Evolutionary conservation across 2,888 invertebrate genomes (phyloP).

Genomic region (Acronicta leporina): DNA sequence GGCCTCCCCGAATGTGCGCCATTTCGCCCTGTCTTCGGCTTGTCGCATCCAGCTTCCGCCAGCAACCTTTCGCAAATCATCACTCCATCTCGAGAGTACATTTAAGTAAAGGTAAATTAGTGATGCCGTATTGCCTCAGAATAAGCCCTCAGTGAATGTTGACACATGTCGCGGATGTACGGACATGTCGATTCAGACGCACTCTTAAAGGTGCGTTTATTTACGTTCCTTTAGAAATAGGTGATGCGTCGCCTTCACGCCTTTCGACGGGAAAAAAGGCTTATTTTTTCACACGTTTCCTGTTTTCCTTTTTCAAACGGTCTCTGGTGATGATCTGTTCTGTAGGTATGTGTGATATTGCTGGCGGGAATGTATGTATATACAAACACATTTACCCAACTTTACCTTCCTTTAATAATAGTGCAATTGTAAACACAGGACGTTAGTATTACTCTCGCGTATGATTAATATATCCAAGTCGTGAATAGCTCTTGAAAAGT

Average conservation of each 20-base stretch:
- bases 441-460: slow-evolving; percentile 18
- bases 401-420: slow-evolving; percentile 5
- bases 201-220: slow-evolving; percentile 82
- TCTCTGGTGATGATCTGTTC: slow-evolving; percentile 53
- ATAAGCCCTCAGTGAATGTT: slow-evolving; percentile 61
- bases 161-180: slow-evolving; percentile 60
- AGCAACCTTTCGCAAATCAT: too few species aligned
- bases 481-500: slow-evolving; percentile 39
- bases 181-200: slow-evolving; percentile 81
- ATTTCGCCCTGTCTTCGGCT: too few species aligned
- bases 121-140: slow-evolving; percentile 47
- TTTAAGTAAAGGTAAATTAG: slow-evolving; percentile 37
- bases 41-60: too few species aligned
- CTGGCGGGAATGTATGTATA: slow-evolving; percentile 19
- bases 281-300: slow-evolving; percentile 75
- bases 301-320: slow-evolving; percentile 58
- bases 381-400: slow-evolving; percentile 4
- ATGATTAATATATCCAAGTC: slow-evolving; percentile 26
- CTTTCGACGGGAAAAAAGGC: slow-evolving; percentile 73
- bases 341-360: slow-evolving; percentile 31
- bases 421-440: slow-evolving; percentile 9
- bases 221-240: slow-evolving; percentile 84
- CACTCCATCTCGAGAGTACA: too few species aligned
- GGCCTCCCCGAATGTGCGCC: too few species aligned
- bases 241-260: slow-evolving; percentile 82